Evolutionary conservation across 2,888 invertebrate genomes (phyloP), one percentile per base, ranked within the genome.

Genomic region (Cheilosia grossa): DNA sequence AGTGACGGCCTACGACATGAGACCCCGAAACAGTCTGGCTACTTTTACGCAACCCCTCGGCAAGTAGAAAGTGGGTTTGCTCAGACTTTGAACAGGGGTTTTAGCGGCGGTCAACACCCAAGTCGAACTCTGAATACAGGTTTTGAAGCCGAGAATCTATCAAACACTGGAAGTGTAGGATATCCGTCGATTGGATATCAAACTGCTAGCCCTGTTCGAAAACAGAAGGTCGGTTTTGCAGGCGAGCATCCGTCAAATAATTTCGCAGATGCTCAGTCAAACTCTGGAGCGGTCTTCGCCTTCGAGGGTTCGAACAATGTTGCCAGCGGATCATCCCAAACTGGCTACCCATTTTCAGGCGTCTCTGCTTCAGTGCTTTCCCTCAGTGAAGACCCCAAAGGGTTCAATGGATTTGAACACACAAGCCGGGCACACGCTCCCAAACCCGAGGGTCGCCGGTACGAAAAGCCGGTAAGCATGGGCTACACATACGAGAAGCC

Each of bases 51-150:
- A 37, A 13, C 70, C 24, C 24, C 6, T 4, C 61, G 17, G 15
- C 66, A 53, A 1, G 27, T 15, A n/a, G 15, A 1, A 21, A 53
- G 9, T 47, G 80, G 59, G 27, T 73, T 59, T 59, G 17, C 30
- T 9, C 30, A 30, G 9, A 9, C 30, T 30, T 30, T 30, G 2
- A 30, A 30, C 2, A 30, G 9, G 0, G 27, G 6, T 27, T 7
- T 27, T 6, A 27, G n/a, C 4, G 44, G 44, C 17, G 15, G n/a
- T 47, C 66, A 53, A 42, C 59, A 70, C 21, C 2, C 27, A 3
- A 54, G 44, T 24, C 21, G 0, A 51, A 0, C 19, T 6, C 24
- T 15, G 13, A 21, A 5, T 27, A 17, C 66, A 40, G n/a, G 37
- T 15, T 33, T n/a, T 21, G 10, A 4, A 2, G 7, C 1, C 33